phyloP scores from a whole-genome alignment of 1,140 invertebrate genomes.

The Atta texana region DNA sequence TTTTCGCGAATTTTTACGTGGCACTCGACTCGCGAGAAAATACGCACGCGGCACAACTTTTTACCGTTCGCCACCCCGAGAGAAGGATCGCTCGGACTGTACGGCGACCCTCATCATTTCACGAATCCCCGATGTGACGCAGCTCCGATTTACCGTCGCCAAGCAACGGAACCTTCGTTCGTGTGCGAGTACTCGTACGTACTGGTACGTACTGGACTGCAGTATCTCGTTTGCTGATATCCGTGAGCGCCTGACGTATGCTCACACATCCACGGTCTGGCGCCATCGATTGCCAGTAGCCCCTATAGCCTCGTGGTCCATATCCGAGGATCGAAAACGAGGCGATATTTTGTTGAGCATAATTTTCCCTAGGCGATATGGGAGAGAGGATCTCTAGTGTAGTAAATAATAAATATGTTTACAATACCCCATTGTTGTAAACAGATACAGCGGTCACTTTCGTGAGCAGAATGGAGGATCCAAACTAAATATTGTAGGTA shows the following conservation, averaged over 20 bases:
- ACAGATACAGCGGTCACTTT: background rate
- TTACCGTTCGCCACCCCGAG: constrained; percentile 8
- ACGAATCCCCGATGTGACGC: constrained; percentile 37
- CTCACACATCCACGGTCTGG: constrained; percentile 35
- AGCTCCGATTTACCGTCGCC: constrained; percentile 70
- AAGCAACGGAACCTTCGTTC: constrained; percentile 63
- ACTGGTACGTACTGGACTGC: background rate
- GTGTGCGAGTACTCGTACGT: constrained; percentile 26
- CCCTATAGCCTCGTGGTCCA: constrained; percentile 40
- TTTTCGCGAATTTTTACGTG: background rate
- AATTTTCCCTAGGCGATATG: background rate
- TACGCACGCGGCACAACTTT: constrained; percentile 1
- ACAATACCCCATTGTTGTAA: background rate
- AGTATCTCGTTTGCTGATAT: background rate
- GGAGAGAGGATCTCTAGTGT: too few relatives aligned
- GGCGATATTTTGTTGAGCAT: background rate
- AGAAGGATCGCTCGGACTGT: constrained; percentile 56
- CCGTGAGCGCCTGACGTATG: constrained; percentile 22
- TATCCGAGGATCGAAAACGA: background rate
- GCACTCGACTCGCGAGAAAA: background rate
- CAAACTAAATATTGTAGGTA: background rate
- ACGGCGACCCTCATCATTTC: constrained; percentile 48
- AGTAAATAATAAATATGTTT: background rate
- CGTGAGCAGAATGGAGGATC: background rate
- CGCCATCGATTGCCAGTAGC: constrained; percentile 69